phyloP scores from a whole-genome alignment of 2,888 invertebrate species.

The Empis livida region DNA sequence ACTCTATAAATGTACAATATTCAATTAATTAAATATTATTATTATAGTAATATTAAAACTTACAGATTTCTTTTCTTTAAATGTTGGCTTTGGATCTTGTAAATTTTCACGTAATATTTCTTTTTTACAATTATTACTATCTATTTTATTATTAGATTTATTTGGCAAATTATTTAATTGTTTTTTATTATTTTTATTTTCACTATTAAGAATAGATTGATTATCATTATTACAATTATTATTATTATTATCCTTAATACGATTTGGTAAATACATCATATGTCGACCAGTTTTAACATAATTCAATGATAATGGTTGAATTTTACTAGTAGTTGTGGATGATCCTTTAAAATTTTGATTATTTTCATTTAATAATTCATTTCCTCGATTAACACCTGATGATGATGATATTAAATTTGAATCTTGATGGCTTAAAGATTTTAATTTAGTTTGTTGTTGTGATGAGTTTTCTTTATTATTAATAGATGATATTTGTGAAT shows the following conservation, averaged over 20 bases:
- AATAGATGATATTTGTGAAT: not conserved
- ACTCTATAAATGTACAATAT: not conserved
- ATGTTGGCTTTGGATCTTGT: constrained; percentile 3
- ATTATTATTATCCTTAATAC: constrained; percentile 6
- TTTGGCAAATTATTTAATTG: not conserved
- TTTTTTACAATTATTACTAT: not conserved
- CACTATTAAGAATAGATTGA: not conserved
- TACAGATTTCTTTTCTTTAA: not conserved
- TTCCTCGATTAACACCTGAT: constrained; percentile 18
- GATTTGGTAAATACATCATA: constrained; percentile 57
- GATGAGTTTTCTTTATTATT: not conserved
- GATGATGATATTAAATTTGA: constrained; percentile 10
- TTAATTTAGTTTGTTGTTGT: not conserved
- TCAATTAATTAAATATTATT: not conserved
- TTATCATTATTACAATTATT: not conserved
- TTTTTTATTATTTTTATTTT: constrained; percentile 3
- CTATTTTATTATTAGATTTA: not conserved
- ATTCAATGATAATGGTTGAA: constrained; percentile 35
- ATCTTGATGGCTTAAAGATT: constrained; percentile 14
- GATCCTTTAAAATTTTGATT: too few species aligned
- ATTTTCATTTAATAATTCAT: constrained; percentile 7
- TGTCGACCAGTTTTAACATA: constrained; percentile 54
- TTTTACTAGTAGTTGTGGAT: constrained; percentile 5
- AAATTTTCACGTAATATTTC: constrained; percentile 6
- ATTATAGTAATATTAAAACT: not conserved